Conservation (phyloP, 2,888 invertebrate species). For the Diarsia brunnea region DNA sequence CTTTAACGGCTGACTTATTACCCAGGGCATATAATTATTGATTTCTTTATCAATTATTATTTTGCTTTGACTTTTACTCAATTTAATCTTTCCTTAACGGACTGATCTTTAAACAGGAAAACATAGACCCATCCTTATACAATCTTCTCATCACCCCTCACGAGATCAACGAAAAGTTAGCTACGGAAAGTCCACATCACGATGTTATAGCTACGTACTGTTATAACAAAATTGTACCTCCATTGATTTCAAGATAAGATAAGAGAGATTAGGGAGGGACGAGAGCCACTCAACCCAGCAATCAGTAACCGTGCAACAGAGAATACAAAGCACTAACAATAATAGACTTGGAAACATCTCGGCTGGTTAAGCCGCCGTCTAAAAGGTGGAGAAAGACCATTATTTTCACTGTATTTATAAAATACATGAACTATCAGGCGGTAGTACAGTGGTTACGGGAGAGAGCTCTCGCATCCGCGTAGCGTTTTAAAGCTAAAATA, state of each 20-base stretch:
- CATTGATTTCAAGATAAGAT: constrained; percentile 49
- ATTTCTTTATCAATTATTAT: neutral
- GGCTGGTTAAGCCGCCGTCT: constrained; percentile 20
- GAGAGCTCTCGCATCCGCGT: constrained; percentile 56
- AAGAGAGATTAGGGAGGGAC: constrained; percentile 47
- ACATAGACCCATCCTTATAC: constrained; percentile 5
- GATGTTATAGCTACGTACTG: constrained; percentile 7
- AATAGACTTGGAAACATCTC: constrained; percentile 38
- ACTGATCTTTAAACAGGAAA: constrained; percentile 18
- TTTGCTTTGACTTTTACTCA: neutral
- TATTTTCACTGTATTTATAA: constrained; percentile 55
- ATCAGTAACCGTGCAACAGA: constrained; percentile 48
- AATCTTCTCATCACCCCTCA: constrained; percentile 20
- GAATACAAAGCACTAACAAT: constrained; percentile 35
- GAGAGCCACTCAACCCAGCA: constrained; percentile 42
- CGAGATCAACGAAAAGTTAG: constrained; percentile 20
- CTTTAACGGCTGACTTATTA: constrained; percentile 5
- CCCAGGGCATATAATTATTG: constrained; percentile 9
- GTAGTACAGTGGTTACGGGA: constrained; percentile 46
- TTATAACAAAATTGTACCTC: constrained; percentile 29
- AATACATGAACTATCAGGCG: constrained; percentile 54
- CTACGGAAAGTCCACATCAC: constrained; percentile 13
- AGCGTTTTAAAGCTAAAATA: constrained; percentile 79
- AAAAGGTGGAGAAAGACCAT: constrained; percentile 38
- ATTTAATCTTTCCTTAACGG: neutral